phyloP scores from a whole-genome alignment of 1,140 invertebrate species.

The Physella acuta region DNA sequence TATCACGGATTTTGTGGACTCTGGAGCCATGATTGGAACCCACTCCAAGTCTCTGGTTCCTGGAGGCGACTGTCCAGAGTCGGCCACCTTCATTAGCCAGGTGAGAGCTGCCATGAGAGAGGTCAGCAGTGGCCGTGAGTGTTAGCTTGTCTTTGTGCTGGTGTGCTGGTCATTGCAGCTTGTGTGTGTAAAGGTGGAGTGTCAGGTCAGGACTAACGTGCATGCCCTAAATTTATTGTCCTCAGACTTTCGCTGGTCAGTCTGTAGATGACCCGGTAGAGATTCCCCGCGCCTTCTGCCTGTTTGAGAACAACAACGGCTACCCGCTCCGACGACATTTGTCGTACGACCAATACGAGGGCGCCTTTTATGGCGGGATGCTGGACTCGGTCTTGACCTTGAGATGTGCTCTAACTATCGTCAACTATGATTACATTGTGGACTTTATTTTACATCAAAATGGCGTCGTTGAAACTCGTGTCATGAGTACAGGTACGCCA shows the following conservation, averaged over 20 bases:
- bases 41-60: constrained; percentile 32
- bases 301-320: constrained; percentile 51
- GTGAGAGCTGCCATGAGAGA: too few relatives aligned
- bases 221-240: not conserved
- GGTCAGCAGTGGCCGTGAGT: too few relatives aligned
- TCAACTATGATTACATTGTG: constrained; percentile 52
- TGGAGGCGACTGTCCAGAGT: constrained; percentile 43
- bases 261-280: constrained; percentile 22
- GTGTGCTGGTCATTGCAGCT: too few relatives aligned
- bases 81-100: constrained; percentile 35
- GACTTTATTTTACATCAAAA: constrained; percentile 51
- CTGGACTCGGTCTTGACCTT: constrained; percentile 41
- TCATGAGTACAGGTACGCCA: constrained; percentile 36
- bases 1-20: constrained; percentile 36
- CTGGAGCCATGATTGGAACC: constrained; percentile 28
- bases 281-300: constrained; percentile 36
- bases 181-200: too few relatives aligned
- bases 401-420: constrained; percentile 39
- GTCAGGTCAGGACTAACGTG: too few relatives aligned
- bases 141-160: too few relatives aligned
- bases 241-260: constrained; percentile 30
- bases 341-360: constrained; percentile 24
- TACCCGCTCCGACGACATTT: constrained; percentile 44
- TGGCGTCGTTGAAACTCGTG: constrained; percentile 42
- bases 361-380: constrained; percentile 42